Evolutionary conservation across 2,888 invertebrate species (phyloP), one percentile per base, ranked within the genome.

Genomic region (Oscheius sp.): DNA sequence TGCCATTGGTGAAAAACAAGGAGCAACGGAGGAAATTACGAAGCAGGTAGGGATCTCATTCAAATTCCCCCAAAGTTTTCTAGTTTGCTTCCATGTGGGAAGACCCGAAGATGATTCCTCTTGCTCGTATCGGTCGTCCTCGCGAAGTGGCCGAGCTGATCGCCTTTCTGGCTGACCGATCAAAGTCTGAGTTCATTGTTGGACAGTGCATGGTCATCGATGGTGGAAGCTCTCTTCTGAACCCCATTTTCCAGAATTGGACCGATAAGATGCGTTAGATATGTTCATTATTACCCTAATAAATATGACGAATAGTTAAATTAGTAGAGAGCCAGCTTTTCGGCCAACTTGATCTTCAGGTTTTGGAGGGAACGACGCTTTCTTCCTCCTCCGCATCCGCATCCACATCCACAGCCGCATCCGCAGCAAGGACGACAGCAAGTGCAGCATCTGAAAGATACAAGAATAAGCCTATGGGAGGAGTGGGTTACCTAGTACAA

Each of bases 141-240:
- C 51, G 71, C 11, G 76, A 79, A 13, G 76, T 79, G 50, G 77
- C 79, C 7, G 48, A 72, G 21, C 37, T 66, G 10, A 76, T 79
- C 32, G 77, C 76, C 2, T 79, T 79, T 48, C 53, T 79, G 50
- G 77, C 79, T 2, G 79, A 79, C 55, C 62, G 76, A 2, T 70
- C 59, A 4, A 50, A 73, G 13, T 77, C 76, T 13, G 74, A 50
- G 29, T 79, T 60, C 50, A 79, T 79, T 9, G 57, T 79, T n/a
- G 79, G 77, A 21, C 79, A 79, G 47, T 73, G 72, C 9, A 72
- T 79, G 53, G 72, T 76, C 7, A 73, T 74, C 32, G 79, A 79
- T 50, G 79, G 77, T 37, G 79, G 77, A 37, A 70, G 77, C 21
- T 74, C 76, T 21, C 47, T 79, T 48, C 57, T 72, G 2, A 59